These are phyloP conservation scores for Paramuricea clavata DNA, from an alignment of 92 coral and sea anemone genomes.

Conservation along the genomic window DNA sequence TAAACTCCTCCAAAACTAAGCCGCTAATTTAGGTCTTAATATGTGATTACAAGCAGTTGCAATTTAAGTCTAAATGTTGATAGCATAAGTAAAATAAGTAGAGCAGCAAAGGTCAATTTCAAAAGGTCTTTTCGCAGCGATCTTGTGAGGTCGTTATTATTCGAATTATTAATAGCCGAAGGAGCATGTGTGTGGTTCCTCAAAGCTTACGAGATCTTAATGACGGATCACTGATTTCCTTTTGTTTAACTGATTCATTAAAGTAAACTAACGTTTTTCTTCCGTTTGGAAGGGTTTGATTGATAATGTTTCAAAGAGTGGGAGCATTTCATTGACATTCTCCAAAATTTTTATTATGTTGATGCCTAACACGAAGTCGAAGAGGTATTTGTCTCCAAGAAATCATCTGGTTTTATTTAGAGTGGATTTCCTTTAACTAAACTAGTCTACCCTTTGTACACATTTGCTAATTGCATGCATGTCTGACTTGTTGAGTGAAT, in stretches of 20 bases:
- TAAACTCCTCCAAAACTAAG: background rate
- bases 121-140: no score
- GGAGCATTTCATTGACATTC: background rate
- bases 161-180: no score
- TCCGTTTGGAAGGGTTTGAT: no score
- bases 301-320: background rate
- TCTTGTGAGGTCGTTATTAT: no score
- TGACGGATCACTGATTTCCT: no score
- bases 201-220: no score
- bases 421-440: background rate
- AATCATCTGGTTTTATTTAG: constrained; percentile 6
- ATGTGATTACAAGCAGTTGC: background rate
- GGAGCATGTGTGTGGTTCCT: no score
- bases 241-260: no score
- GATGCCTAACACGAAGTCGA: background rate
- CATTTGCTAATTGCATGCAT: constrained; percentile 2
- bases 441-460: background rate
- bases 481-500: constrained; percentile 8
- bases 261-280: no score
- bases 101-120: no score
- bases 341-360: background rate
- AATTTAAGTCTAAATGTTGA: background rate
- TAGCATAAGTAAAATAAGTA: no score
- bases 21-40: background rate
- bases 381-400: background rate